A percentile compares a stretch with the other conserved stretches of the same genome.
phyloP scores from a whole-genome alignment of 2,797 vertebrate species.

The Acropternis orthonyx region DNA sequence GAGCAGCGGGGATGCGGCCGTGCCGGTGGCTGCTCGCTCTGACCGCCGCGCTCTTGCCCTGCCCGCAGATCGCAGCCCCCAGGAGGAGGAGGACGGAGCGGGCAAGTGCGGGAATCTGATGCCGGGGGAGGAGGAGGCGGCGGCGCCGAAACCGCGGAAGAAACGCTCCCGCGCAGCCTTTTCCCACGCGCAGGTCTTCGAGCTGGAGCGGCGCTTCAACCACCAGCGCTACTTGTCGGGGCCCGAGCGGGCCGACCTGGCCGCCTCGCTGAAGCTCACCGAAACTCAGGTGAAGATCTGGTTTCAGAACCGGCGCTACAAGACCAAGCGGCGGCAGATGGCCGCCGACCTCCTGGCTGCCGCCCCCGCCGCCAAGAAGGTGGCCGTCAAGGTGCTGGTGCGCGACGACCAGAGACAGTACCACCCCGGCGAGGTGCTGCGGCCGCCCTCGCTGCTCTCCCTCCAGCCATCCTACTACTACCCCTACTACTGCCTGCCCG shows the following conservation, averaged over 20 bases:
- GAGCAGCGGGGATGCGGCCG: neutral
- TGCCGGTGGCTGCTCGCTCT: neutral
- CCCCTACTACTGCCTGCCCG: conserved; percentile 96
- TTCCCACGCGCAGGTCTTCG: conserved; percentile 98
- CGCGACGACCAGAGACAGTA: conserved; percentile 99
- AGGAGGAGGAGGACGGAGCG: conserved; percentile 65
- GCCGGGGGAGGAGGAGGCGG: conserved; percentile 65
- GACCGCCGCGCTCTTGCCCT: conserved; percentile 6
- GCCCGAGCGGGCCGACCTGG: conserved; percentile 94
- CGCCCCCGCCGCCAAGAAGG: conserved; percentile 93
- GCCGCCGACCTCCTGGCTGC: conserved; percentile 91
- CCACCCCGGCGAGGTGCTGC: conserved; percentile 89
- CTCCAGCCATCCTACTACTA: conserved; percentile 91
- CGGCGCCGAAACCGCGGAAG: conserved; percentile 89
- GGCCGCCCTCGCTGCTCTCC: conserved; percentile 85
- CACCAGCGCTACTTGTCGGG: conserved; percentile 98
- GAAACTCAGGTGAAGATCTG: conserved; percentile 99
- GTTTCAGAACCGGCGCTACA: conserved; percentile 99
- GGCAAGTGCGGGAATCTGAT: conserved; percentile 56
- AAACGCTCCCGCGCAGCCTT: conserved; percentile 97
- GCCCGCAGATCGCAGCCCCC: conserved; percentile 73
- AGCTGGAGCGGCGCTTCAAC: conserved; percentile 97
- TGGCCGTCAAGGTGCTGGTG: conserved; percentile 96
- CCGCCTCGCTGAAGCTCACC: conserved; percentile 96
- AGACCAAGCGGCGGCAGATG: conserved; percentile 97